phyloP scores from a whole-genome alignment of 2,113 vertebrate species.

The Leptobrachium leishanense region DNA sequence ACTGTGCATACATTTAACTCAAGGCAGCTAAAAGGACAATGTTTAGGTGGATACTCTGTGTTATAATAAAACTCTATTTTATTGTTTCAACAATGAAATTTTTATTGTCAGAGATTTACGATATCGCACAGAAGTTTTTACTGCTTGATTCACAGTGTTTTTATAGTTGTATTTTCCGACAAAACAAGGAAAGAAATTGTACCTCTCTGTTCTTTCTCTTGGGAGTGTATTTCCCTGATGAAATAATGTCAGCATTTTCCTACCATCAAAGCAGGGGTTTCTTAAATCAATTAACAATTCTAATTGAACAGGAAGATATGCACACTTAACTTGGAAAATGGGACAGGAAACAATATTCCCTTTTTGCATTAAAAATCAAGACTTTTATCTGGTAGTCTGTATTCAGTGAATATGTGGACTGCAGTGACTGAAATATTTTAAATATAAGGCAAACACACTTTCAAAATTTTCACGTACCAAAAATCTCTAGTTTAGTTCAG shows the following conservation, averaged over 20 bases:
- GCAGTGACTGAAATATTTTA: no score
- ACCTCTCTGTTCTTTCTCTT: conserved; percentile 82
- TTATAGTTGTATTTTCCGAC: conserved; percentile 92
- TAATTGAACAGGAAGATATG: conserved; percentile 98
- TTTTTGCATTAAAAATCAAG: conserved; percentile 86
- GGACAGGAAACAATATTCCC: conserved; percentile 97
- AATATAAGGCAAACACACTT: no score
- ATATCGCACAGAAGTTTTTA: conserved; percentile 96
- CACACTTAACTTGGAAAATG: conserved; percentile 96
- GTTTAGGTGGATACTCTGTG: conserved; percentile 98
- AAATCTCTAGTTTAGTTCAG: no score
- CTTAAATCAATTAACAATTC: conserved; percentile 99
- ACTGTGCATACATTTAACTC: conserved; percentile 97
- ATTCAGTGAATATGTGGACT: not conserved
- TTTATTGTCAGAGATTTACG: conserved; percentile 99
- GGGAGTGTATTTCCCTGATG: conserved; percentile 90
- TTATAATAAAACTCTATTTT: conserved; percentile 97
- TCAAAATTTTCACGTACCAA: no score
- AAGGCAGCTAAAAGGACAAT: conserved; percentile 98
- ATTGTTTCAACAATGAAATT: conserved; percentile 98
- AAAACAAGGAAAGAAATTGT: conserved; percentile 91
- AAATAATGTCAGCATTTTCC: conserved; percentile 99
- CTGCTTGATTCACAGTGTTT: conserved; percentile 90
- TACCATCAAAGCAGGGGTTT: conserved; percentile 98
- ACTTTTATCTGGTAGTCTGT: conserved; percentile 66